Evolutionary conservation across 2,888 invertebrate genomes (phyloP), one percentile per base, ranked within the genome.

Genomic region (Leucoptera coffeella): DNA sequence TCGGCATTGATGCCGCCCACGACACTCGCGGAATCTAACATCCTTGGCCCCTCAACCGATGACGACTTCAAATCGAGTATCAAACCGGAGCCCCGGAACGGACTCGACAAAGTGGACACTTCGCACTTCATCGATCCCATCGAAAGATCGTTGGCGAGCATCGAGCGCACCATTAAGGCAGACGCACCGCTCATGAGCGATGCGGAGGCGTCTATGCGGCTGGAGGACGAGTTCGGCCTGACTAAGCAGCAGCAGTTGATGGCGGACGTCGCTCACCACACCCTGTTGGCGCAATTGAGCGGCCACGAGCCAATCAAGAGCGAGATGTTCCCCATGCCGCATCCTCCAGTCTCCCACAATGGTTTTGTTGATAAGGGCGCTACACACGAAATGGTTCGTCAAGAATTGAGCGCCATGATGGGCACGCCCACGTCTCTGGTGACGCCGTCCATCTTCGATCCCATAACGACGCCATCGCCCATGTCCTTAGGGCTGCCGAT

Each of bases 121-220:
- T 62, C 65, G 12, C 69, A 61, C 32, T 67, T 60, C 39, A 77
- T 80, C 30, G 82, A 83, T 51, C 82, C 82, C 12, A 69, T 83
- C 39, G 83, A 83, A 53, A 76, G 81, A 38, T 80, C 82, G 28
- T 60, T 83, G 40, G 82, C 82, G 25, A 81, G 77, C 39, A 58
- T 83, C 37, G 83, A 83, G 53, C 75, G 80, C 26, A 75, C 73
- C 35, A 58, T 75, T 22, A 77, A 75, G 39, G 73, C 60, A 27
- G 74, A 75, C 27, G 64, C 71, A 32, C 77, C 77, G 29, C 72
- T 75, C 43, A 60, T 71, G 25, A 64, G 72, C 29, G 67, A 61
- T 24, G 67, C 72, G 27, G 49, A 62, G 31, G 48, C 62, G 25
- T 57, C 74, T 20, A 50, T 67, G 45, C 67, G 69, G 31, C 65